These are phyloP conservation scores for Trididemnum nubilum DNA, from an alignment of 23 tunicate species.

Conservation along the genomic window DNA sequence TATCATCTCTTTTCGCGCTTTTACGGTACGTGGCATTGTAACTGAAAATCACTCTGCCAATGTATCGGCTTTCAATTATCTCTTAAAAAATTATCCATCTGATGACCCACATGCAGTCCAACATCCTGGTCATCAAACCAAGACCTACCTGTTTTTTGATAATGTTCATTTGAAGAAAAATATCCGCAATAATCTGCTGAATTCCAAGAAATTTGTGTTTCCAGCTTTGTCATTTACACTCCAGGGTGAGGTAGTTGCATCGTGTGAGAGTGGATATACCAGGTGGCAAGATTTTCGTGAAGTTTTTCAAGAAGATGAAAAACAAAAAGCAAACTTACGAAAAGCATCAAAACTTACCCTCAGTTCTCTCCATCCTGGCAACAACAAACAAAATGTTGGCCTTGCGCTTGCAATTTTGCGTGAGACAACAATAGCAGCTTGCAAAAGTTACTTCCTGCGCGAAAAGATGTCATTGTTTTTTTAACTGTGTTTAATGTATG, in stretches of 20 bases:
- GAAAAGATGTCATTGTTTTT: conserved; percentile 28
- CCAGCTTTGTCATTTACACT: neutral
- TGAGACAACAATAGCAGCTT: conserved; percentile 30
- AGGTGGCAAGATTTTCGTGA: neutral
- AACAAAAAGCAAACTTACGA: neutral
- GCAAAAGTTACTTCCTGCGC: conserved; percentile 15
- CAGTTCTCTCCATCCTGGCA: conserved; percentile 17
- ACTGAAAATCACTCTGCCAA: conserved; percentile 22
- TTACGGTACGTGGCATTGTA: neutral
- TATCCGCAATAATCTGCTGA: conserved; percentile 4
- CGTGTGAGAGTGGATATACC: neutral
- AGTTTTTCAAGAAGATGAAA: neutral
- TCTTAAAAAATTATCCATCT: neutral
- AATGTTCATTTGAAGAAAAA: conserved; percentile 12
- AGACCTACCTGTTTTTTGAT: neutral
- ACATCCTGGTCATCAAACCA: conserved; percentile 1
- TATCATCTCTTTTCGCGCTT: neutral
- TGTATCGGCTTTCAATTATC: neutral
- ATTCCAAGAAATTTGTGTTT: conserved; percentile 9
- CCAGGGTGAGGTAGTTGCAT: neutral
- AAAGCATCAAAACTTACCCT: neutral
- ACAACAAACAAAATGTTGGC: conserved; percentile 21
- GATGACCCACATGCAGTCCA: neutral
- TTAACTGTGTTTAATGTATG: neutral
- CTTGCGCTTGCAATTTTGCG: conserved; percentile 12